These are phyloP conservation scores for Laupala kohalensis DNA, from an alignment of 1,140 invertebrate species.

Conservation along the genomic window DNA sequence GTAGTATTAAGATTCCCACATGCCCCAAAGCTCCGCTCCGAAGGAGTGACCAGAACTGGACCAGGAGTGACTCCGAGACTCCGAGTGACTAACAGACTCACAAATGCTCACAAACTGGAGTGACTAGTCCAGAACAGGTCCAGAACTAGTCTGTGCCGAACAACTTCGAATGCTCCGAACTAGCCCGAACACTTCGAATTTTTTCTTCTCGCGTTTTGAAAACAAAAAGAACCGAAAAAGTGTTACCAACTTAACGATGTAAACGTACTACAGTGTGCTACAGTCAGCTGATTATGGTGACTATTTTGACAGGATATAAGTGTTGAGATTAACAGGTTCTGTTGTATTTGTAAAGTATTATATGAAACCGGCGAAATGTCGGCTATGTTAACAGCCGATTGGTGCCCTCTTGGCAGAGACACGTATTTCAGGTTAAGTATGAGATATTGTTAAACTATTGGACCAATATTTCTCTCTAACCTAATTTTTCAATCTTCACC, in stretches of 20 bases:
- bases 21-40: no score
- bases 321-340: background rate
- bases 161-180: no score
- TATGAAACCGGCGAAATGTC: conserved; percentile 28
- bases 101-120: no score
- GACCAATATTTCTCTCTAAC: no score
- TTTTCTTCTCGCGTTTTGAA: background rate
- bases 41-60: no score
- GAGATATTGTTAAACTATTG: no score
- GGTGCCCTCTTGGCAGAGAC: conserved; percentile 52
- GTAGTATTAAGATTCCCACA: no score
- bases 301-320: background rate
- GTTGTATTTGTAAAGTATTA: background rate
- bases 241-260: background rate
- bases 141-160: no score
- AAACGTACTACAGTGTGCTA: background rate
- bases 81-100: no score
- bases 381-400: conserved; percentile 50
- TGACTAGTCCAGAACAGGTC: no score
- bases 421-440: conserved; percentile 52
- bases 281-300: background rate
- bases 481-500: no score
- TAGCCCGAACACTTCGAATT: background rate
- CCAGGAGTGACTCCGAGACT: no score
- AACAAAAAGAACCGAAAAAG: background rate